phyloP scores from a whole-genome alignment of 1,140 invertebrate species.

The Mamestra configurata region DNA sequence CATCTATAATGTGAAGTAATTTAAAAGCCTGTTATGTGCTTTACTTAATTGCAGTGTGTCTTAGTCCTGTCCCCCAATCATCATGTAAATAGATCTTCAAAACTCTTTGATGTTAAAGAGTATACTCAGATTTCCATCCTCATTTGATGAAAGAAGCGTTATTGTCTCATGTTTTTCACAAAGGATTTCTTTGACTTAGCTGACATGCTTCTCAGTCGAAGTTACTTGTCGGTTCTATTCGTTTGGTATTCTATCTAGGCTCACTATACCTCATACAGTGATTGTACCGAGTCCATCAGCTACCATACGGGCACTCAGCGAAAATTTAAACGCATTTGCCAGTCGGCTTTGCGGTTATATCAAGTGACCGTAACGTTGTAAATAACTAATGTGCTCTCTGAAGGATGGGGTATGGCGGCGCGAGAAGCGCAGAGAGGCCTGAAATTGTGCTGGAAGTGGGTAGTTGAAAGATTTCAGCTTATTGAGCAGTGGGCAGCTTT shows the following conservation, averaged over 20 bases:
- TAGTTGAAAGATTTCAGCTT: conserved; percentile 8
- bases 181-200: too few species aligned
- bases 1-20: too few species aligned
- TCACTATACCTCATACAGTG: conserved; percentile 1
- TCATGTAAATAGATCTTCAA: too few species aligned
- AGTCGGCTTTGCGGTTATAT: conserved; percentile 35
- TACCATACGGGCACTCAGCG: conserved; percentile 26
- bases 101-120: too few species aligned
- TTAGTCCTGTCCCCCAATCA: too few species aligned
- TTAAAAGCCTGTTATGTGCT: too few species aligned
- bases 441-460: neutral
- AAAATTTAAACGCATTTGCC: conserved; percentile 39
- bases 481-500: neutral
- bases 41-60: too few species aligned
- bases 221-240: neutral
- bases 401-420: neutral
- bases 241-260: neutral
- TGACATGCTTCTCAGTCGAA: neutral
- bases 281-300: conserved; percentile 15
- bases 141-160: too few species aligned
- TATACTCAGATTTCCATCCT: too few species aligned
- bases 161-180: too few species aligned
- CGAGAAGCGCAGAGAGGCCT: neutral
- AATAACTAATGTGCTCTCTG: conserved; percentile 42
- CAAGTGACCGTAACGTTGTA: conserved; percentile 38